Evolutionary conservation across 37 sponge, comb jelly and placozoan species (phyloP).

Genomic region (Bolinopsis microptera): DNA sequence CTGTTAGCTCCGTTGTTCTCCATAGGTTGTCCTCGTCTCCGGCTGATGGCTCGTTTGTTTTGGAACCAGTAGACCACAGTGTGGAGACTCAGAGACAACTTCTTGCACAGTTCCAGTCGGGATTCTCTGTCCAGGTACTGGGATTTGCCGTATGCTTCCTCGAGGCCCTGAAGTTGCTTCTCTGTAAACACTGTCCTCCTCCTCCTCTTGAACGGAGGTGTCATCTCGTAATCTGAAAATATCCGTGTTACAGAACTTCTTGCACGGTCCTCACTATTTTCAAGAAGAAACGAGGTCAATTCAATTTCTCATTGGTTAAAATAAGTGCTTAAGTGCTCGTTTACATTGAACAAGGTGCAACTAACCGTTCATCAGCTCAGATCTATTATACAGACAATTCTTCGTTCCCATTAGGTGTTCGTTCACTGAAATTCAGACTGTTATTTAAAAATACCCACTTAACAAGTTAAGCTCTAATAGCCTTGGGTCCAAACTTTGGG

Average conservation of each 20-base stretch:
- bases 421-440: neutral
- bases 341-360: too few relatives aligned
- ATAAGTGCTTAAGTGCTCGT: too few relatives aligned
- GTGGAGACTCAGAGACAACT: conserved; percentile 52
- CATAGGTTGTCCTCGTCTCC: conserved; percentile 40
- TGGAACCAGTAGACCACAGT: conserved; percentile 67
- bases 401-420: neutral
- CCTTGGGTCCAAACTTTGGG: too few relatives aligned
- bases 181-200: conserved; percentile 42
- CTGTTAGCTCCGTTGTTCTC: neutral
- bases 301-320: too few relatives aligned
- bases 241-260: neutral
- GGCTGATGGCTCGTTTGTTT: conserved; percentile 60
- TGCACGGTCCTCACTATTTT: too few relatives aligned
- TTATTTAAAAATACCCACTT: neutral
- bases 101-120: conserved; percentile 54
- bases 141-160: conserved; percentile 51
- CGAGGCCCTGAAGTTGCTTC: conserved; percentile 33
- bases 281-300: too few relatives aligned
- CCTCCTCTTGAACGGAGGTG: conserved; percentile 50
- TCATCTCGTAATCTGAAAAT: conserved; percentile 63
- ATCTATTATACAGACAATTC: neutral
- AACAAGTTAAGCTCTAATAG: too few relatives aligned
- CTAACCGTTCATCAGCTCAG: neutral
- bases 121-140: conserved; percentile 62